Conservation (phyloP, 2,797 vertebrate genomes). For the Anisognathus igniventris region DNA sequence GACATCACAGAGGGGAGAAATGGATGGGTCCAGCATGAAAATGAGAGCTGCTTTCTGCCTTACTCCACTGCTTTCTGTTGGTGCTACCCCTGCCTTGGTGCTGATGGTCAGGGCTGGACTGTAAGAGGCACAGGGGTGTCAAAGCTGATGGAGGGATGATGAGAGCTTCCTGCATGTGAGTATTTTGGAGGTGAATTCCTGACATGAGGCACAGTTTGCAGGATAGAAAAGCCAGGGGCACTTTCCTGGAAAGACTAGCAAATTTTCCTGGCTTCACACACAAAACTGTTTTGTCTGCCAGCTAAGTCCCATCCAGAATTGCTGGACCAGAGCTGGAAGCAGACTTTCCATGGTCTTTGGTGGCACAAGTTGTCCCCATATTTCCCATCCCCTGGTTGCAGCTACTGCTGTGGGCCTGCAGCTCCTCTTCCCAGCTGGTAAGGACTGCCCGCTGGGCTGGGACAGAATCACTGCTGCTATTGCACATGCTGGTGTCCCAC, state of each 20-base stretch:
- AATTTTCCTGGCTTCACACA: background rate
- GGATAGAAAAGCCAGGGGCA: background rate
- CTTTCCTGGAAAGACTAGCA: background rate
- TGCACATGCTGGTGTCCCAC: background rate
- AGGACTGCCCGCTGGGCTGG: background rate
- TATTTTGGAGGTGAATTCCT: background rate
- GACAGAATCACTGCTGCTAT: background rate
- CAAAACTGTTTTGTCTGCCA: background rate
- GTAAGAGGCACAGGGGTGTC: background rate
- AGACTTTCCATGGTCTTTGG: background rate
- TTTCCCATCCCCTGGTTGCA: background rate
- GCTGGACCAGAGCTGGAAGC: background rate
- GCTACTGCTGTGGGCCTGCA: background rate
- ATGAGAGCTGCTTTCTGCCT: background rate
- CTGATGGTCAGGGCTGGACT: background rate
- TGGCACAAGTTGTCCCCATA: background rate
- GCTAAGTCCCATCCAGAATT: background rate
- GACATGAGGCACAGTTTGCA: background rate
- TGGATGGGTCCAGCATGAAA: background rate
- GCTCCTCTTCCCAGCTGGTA: background rate
- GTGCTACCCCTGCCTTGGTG: background rate
- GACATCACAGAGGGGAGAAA: background rate
- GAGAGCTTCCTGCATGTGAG: background rate
- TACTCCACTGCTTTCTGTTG: background rate
- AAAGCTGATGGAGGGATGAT: background rate